Base-by-base conservation (phyloP, 1,140 invertebrate species). In the Pseudomyrmex cubaensis region DNA sequence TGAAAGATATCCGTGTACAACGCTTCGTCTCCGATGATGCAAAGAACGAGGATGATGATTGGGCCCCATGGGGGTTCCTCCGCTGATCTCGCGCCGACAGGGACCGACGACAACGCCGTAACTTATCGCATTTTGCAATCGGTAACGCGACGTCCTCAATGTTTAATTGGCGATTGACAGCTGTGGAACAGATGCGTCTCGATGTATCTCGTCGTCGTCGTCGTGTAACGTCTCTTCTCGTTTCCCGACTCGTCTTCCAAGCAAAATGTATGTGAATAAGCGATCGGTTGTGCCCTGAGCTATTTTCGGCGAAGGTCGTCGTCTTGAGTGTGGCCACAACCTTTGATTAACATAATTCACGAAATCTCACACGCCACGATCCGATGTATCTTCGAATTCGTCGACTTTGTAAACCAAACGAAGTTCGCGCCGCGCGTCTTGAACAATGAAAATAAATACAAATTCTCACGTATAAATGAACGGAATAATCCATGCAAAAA, bases 261-360 rank as follows among this genome's bases (percentile, higher is more conserved):
- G 15, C 48, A 57, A 80, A 80, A 59, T 80, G 0, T 35, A 35
- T 35, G 35, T 7, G 56, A 64, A 25, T 25, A 25, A 80, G 46
- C 56, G 25, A 69, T 78, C 52, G 54, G 44, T 12, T 35, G 62
- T 52, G 12, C 35, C 62, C 54, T 50, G 61, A 50, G 54, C 44
- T 80, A 80, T 80, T 80, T 25, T 80, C 54, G 44, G 56, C 52
- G 74, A 80, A 80, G 76, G 76, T 80, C 76, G 54, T 59, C 66
- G 44, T 66, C 76, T 80, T 72, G 76, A 80, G 48, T 72, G 54
- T 72, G 54, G 66, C 22, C 66, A 48, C 52, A n/a, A 46, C 22
- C 22, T 75, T 63, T 13, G 56, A 70, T 70, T 67, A 56, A 7
- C 76, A 17, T 78, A 70, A 80, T 72, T 69, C 54, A 8, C 22